Evolutionary conservation across 2,888 invertebrate genomes (phyloP), one percentile per base, ranked within the genome.

Genomic region (Drosophila putrida): DNA sequence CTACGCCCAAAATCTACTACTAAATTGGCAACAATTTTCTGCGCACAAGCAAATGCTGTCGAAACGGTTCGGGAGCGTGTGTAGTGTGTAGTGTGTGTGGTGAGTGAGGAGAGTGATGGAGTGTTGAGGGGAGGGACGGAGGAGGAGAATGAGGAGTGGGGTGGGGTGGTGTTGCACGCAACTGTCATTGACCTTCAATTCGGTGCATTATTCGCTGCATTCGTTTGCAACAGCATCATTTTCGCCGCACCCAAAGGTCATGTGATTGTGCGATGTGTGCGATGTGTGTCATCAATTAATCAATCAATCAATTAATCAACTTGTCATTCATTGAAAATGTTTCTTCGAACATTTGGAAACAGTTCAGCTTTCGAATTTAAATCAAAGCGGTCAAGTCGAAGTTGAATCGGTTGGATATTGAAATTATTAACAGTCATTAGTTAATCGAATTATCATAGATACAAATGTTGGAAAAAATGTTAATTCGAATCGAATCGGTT

Each of bases 161-260:
- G 71, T 11, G 11, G 6, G 43, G 43, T 43, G 80, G 86, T 74
- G 20, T 20, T 20, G 77, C 82, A 82, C 86, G 88, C 82, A 88
- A 88, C 82, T 83, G 82, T 83, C 82, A 83, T 83, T 83, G 82
- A 88, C 82, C 82, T 83, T 83, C 82, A 83, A 83, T 80, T 76
- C 75, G 64, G 44, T 83, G 82, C 88, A 85, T 66, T 82, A 85
- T 66, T 82, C 74, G 80, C 33, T 67, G 80, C 75, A 75, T 38
- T 55, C 61, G 53, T 46, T 36, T 8, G 31, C 31, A 31, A 9
- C 50, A 44, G 54, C 58, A 51, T 39, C 75, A 38, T 54, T 59
- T 66, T 60, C 85, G 77, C 86, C 88, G 88, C 82, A 82, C 82
- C 86, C 86, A 77, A 88, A 88, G 86, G 88, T 88, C 88, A 77